These are phyloP conservation scores for Eolophus roseicapilla DNA, from an alignment of 2,113 vertebrate genomes.

Conservation along the genomic window DNA sequence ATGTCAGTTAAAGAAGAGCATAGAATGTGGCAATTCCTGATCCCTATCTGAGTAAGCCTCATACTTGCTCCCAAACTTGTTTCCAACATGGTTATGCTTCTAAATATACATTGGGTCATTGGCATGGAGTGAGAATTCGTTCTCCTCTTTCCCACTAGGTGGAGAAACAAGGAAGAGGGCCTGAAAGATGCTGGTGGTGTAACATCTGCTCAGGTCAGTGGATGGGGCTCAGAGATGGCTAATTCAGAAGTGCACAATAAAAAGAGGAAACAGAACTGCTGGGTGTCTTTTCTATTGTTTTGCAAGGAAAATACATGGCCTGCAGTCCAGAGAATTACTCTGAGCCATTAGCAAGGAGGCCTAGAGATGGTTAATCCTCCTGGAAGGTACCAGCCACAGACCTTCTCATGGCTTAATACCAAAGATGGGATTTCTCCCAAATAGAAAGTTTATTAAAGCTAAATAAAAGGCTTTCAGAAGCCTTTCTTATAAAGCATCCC, in stretches of 20 bases:
- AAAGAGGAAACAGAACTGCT: background rate
- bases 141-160: conserved; percentile 47
- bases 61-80: background rate
- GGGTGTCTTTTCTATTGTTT: background rate
- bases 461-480: background rate
- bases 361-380: background rate
- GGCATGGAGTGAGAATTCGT: background rate
- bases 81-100: background rate
- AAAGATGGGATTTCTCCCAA: background rate
- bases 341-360: background rate
- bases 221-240: background rate
- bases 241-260: background rate
- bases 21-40: background rate
- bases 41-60: background rate
- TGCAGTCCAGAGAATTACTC: background rate
- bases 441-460: background rate
- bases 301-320: background rate
- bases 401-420: background rate
- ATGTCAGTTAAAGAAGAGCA: background rate
- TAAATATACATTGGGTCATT: background rate
- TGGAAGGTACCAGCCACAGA: background rate
- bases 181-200: conserved; percentile 74
- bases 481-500: background rate
- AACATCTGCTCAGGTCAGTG: conserved; percentile 66
- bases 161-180: conserved; percentile 77